Conservation (phyloP, 2,888 invertebrate genomes). For the Syrista parreyssii region DNA sequence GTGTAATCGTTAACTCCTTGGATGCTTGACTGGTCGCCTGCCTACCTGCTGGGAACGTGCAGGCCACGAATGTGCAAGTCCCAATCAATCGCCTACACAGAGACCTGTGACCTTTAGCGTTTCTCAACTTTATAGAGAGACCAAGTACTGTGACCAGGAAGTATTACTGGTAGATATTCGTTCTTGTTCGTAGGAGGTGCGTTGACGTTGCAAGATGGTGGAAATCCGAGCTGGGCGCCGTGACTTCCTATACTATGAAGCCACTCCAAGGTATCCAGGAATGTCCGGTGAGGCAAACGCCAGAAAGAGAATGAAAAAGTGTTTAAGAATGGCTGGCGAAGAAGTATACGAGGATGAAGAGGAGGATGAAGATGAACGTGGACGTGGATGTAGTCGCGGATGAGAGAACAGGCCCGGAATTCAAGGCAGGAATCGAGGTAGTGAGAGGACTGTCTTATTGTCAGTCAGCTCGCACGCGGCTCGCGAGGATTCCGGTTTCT, state of each 20-base stretch:
- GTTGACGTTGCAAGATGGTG: too few relatives aligned
- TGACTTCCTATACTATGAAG: too few relatives aligned
- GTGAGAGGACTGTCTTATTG: conserved; percentile 31
- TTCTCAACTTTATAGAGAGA: not conserved
- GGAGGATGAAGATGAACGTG: too few relatives aligned
- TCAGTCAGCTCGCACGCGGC: conserved; percentile 36
- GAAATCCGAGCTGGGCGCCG: too few relatives aligned
- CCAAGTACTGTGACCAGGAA: too few relatives aligned
- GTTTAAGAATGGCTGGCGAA: not conserved
- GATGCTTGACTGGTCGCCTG: too few relatives aligned
- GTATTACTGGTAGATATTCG: too few relatives aligned
- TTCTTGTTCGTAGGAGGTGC: too few relatives aligned
- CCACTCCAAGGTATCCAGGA: too few relatives aligned
- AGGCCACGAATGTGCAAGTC: conserved; percentile 9
- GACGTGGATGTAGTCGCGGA: too few relatives aligned
- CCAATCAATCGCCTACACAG: conserved; percentile 14
- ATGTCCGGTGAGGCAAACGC: too few relatives aligned
- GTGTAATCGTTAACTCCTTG: not conserved
- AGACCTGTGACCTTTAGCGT: not conserved
- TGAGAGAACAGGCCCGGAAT: conserved; percentile 16
- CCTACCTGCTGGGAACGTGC: not conserved
- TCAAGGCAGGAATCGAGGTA: conserved; percentile 24
- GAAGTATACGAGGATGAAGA: not conserved
- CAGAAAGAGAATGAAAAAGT: too few relatives aligned
- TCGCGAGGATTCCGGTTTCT: conserved; percentile 50